Evolutionary conservation across 2,113 vertebrate species (phyloP).

Genomic region (Nycticorax nycticorax): DNA sequence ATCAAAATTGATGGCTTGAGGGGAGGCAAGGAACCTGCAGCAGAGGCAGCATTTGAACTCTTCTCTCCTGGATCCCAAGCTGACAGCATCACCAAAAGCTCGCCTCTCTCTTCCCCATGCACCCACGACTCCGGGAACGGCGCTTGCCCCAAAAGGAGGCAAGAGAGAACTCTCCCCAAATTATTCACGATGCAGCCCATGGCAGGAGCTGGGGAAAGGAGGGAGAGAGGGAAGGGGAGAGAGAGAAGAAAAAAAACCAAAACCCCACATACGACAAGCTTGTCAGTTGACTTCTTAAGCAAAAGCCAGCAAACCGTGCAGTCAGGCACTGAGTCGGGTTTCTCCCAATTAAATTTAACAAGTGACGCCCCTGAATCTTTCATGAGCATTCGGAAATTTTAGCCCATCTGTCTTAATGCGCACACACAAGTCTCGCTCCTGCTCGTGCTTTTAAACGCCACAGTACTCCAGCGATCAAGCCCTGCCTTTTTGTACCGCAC

Average conservation of each 20-base stretch:
- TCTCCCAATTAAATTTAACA: conserved; percentile 81
- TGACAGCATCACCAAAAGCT: not conserved
- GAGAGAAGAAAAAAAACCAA: not conserved
- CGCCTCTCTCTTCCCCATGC: not conserved
- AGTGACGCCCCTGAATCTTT: conserved; percentile 77
- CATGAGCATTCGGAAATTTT: conserved; percentile 67
- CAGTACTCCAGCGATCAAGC: not conserved
- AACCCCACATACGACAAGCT: conserved; percentile 40
- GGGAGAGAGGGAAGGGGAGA: not conserved
- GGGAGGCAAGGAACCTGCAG: not conserved
- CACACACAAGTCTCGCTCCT: not conserved
- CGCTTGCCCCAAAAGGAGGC: not conserved
- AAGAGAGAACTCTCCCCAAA: not conserved
- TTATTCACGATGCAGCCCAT: not conserved
- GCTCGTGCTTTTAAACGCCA: not conserved
- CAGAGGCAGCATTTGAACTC: not conserved
- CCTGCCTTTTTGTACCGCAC: not conserved
- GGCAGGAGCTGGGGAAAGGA: not conserved
- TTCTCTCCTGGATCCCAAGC: not conserved
- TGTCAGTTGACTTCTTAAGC: conserved; percentile 73
- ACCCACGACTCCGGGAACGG: accelerated
- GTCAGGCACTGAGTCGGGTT: conserved; percentile 52
- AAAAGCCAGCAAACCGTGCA: conserved; percentile 60
- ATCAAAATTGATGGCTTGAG: not conserved
- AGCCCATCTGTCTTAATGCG: conserved; percentile 47